phyloP scores from a whole-genome alignment of 2,888 invertebrate genomes.

The Hirtodrosophila confusa region DNA sequence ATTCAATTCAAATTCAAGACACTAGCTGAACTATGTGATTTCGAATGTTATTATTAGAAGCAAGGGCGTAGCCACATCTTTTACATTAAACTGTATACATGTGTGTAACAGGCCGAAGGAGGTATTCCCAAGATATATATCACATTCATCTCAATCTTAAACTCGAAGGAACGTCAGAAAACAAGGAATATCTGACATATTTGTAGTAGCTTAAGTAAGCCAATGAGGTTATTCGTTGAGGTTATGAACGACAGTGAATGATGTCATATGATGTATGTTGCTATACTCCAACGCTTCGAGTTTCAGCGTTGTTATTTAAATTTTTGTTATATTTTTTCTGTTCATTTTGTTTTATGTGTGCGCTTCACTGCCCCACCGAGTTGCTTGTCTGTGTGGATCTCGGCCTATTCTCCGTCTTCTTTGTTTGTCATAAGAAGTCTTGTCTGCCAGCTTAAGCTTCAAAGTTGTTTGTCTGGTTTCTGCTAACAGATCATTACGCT shows the following conservation, averaged over 20 bases:
- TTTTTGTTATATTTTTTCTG: slow-evolving; percentile 45
- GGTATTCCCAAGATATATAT: too few relatives aligned
- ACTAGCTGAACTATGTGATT: slow-evolving; percentile 13
- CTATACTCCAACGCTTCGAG: slow-evolving; percentile 67
- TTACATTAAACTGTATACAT: too few relatives aligned
- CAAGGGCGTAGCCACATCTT: background rate
- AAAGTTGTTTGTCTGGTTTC: slow-evolving; percentile 75
- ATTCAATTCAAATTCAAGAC: slow-evolving; percentile 42
- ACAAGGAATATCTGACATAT: slow-evolving; percentile 20
- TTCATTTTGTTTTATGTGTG: slow-evolving; percentile 20
- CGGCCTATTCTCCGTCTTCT: slow-evolving; percentile 24
- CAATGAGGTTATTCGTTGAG: slow-evolving; percentile 28
- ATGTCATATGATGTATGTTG: slow-evolving; percentile 62
- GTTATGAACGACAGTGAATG: slow-evolving; percentile 47
- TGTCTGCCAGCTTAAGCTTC: slow-evolving; percentile 47
- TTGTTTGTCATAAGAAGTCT: slow-evolving; percentile 73
- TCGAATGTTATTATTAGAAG: slow-evolving; percentile 19
- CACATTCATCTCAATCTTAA: too few relatives aligned
- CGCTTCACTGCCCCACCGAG: slow-evolving; percentile 21
- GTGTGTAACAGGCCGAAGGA: too few relatives aligned
- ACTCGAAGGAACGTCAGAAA: too few relatives aligned
- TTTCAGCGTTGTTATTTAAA: slow-evolving; percentile 57
- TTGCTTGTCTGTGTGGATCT: slow-evolving; percentile 23
- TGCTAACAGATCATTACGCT: slow-evolving; percentile 21
- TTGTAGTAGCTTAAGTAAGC: slow-evolving; percentile 35